phyloP scores from a whole-genome alignment of 2,888 invertebrate species.

The Melieria crassipennis region DNA sequence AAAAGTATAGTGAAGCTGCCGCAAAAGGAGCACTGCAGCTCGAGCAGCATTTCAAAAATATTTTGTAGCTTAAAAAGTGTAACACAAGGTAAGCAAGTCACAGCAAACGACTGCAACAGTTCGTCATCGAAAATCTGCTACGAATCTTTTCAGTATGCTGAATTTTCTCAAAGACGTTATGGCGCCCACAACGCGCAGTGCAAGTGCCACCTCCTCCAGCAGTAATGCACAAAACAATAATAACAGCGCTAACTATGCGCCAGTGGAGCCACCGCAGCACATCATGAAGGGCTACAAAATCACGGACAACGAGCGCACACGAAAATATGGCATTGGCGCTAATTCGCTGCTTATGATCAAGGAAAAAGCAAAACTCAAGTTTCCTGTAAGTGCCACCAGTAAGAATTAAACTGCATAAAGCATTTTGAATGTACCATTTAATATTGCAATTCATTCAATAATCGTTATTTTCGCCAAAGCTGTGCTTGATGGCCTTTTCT shows the following conservation, averaged over 20 bases:
- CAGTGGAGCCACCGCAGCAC: neutral
- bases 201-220: constrained; percentile 1
- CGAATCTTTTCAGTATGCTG: constrained; percentile 35
- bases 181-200: constrained; percentile 40
- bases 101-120: neutral
- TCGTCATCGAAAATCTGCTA: no score
- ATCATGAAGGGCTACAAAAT: constrained; percentile 64
- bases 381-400: constrained; percentile 59
- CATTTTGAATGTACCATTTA: neutral
- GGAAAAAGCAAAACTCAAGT: constrained; percentile 60
- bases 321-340: constrained; percentile 64
- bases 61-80: constrained; percentile 1
- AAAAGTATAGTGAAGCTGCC: neutral
- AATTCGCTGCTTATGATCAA: constrained; percentile 60
- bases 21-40: neutral
- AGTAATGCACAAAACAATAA: neutral
- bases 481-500: neutral
- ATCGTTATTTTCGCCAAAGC: constrained; percentile 28
- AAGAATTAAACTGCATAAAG: neutral
- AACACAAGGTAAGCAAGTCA: constrained; percentile 8
- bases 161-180: constrained; percentile 44
- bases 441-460: neutral
- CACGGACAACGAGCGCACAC: constrained; percentile 60
- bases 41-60: neutral
- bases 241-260: neutral